phyloP scores from a whole-genome alignment of 1,140 invertebrate species.

The Idris sp. region DNA sequence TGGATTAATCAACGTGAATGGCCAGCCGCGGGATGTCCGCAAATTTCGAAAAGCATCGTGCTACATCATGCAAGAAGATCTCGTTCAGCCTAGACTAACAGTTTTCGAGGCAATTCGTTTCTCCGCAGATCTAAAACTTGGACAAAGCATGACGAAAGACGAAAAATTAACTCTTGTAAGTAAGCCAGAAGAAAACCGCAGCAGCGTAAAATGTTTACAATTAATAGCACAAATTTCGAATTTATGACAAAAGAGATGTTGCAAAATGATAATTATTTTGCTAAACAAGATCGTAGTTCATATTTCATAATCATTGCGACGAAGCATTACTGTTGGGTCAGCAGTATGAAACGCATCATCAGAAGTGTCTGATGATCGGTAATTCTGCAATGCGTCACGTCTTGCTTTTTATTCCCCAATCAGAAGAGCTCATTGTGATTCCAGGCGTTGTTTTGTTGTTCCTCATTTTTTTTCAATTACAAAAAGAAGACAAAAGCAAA shows the following conservation, averaged over 20 bases:
- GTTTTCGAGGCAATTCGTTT: slow-evolving; percentile 91
- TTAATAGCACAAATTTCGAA: no score
- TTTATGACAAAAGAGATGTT: no score
- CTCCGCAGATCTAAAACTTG: slow-evolving; percentile 92
- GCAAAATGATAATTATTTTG: no score
- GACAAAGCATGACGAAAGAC: slow-evolving; percentile 80
- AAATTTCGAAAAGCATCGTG: slow-evolving; percentile 91
- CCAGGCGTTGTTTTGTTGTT: neutral
- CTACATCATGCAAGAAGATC: slow-evolving; percentile 97
- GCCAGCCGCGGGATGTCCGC: slow-evolving; percentile 84
- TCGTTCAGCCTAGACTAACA: slow-evolving; percentile 90
- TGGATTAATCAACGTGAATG: slow-evolving; percentile 86
- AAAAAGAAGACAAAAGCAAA: slow-evolving; percentile 12
- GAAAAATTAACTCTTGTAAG: slow-evolving; percentile 87
- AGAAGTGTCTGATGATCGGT: slow-evolving; percentile 11
- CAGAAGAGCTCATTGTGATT: slow-evolving; percentile 20
- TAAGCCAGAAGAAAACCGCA: no score
- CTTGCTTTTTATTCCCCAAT: slow-evolving; percentile 12
- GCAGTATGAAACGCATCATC: slow-evolving; percentile 7
- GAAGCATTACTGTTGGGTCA: slow-evolving; percentile 17
- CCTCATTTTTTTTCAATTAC: slow-evolving; percentile 3
- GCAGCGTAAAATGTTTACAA: no score
- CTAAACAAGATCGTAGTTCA: slow-evolving; percentile 19
- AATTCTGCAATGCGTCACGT: slow-evolving; percentile 5
- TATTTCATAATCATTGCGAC: slow-evolving; percentile 26